Evolutionary conservation across 1,140 invertebrate genomes (phyloP), one percentile per base, ranked within the genome.

Genomic region (Meloidogyne chitwoodi): DNA sequence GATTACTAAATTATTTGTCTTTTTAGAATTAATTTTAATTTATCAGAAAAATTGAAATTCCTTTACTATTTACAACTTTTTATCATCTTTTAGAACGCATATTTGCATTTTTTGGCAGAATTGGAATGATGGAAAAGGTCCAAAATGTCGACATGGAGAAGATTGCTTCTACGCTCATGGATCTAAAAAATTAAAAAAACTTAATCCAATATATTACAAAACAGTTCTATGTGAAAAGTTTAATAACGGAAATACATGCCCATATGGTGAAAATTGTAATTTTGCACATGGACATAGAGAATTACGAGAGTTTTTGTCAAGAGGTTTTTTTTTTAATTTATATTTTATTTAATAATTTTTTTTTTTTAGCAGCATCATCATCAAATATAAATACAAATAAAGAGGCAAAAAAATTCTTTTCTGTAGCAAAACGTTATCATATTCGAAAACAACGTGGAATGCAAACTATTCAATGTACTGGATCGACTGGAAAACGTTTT

Each of bases 41-140:
- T 31, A 31, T n/a, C n/a, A n/a, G n/a, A n/a, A n/a, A n/a, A 31
- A 3, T 6, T 31, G 29, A 31, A 6, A 3, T 31, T 31, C 29
- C 6, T 3, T 31, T 31, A 31, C 2, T 48, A 19, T 19, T 48
- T 16, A 19, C 2, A 19, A 19, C 14, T 16, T 19, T n/a, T n/a
- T n/a, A n/a, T n/a, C n/a, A n/a, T n/a, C n/a, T n/a, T 66, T 26
- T 31, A 38, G 65, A 66, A 66, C 34, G 8, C 34, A 66, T 66
- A 66, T 66, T 66, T 31, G 65, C 34, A 26, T 66, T 66, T 66
- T 26, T 66, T 66, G 65, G 65, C 65, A 66, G 10, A 56, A 56
- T n/a, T 56, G 48, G 48, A 4, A 56, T n/a, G 48, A 56, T n/a
- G 48, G 48, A 16, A 56, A 56, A n/a, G 48, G 48, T n/a, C 48